A percentile compares a stretch with the other conserved stretches of the same genome.
Conservation (phyloP, 2,113 vertebrate genomes). For the Tringa solitaria region DNA sequence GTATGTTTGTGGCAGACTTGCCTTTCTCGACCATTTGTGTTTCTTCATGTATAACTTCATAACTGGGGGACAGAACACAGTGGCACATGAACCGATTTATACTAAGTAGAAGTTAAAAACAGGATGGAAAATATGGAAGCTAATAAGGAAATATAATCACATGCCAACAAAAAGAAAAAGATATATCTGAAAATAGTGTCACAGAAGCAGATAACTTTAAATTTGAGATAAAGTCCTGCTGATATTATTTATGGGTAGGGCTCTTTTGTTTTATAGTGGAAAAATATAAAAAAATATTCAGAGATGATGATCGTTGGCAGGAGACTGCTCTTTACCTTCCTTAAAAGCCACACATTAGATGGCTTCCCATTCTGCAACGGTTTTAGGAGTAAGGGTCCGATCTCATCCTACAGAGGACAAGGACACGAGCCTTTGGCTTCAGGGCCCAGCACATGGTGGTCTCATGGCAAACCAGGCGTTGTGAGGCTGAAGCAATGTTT, state of each 20-base stretch:
- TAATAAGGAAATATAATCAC: background rate
- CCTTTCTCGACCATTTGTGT: background rate
- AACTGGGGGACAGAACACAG: background rate
- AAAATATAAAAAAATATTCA: background rate
- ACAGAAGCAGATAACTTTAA: background rate
- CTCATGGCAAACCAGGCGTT: background rate
- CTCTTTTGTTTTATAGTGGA: background rate
- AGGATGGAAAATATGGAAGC: background rate
- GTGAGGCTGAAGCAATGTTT: background rate
- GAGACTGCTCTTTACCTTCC: background rate
- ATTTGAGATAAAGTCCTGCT: background rate
- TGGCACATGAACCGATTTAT: background rate
- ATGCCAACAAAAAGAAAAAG: background rate
- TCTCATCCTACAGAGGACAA: background rate
- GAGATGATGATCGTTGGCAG: background rate
- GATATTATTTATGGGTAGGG: background rate
- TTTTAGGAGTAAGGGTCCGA: background rate
- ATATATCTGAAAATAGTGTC: constrained; percentile 1
- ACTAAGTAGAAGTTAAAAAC: background rate
- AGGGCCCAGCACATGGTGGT: background rate
- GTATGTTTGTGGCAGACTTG: background rate
- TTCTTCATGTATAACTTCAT: background rate
- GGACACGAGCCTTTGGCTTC: background rate
- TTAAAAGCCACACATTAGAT: background rate
- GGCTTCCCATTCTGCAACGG: background rate